Evolutionary conservation across 2,113 vertebrate species (phyloP).

Genomic region (Plotosus lineatus): DNA sequence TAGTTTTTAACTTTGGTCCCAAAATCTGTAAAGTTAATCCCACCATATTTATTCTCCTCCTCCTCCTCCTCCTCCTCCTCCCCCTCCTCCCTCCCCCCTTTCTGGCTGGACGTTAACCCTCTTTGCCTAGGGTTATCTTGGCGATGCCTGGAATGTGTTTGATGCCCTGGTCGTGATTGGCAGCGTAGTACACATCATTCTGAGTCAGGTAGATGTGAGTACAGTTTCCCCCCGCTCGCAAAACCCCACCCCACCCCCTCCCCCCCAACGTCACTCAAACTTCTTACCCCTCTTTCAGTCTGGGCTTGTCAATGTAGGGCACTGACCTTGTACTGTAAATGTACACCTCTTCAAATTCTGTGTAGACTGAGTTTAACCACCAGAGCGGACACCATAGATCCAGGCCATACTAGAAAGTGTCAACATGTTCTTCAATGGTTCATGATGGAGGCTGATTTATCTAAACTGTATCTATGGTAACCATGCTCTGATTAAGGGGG

Average conservation of each 20-base stretch:
- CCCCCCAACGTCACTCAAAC: slow-evolving; percentile 27
- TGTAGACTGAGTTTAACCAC: slow-evolving; percentile 4
- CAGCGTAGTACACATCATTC: slow-evolving; percentile 99
- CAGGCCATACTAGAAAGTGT: neutral
- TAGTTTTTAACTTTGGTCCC: neutral
- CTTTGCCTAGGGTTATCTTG: slow-evolving; percentile 94
- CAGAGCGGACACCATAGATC: slow-evolving; percentile 37
- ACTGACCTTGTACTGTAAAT: slow-evolving; percentile 36
- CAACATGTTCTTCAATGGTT: neutral
- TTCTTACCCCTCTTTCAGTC: slow-evolving; percentile 27
- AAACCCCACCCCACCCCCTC: neutral
- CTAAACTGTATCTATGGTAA: slow-evolving; percentile 38
- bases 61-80: slow-evolving; percentile 65
- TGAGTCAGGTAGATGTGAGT: slow-evolving; percentile 94
- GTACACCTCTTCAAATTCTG: slow-evolving; percentile 22
- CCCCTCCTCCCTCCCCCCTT: slow-evolving; percentile 54
- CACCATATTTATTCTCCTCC: slow-evolving; percentile 47
- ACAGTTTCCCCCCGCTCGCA: slow-evolving; percentile 7
- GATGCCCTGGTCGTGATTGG: slow-evolving; percentile 99
- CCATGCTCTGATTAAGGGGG: slow-evolving; percentile 27
- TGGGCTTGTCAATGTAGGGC: slow-evolving; percentile 27
- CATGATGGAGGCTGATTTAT: neutral
- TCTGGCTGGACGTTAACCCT: slow-evolving; percentile 76
- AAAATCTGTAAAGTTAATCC: slow-evolving; percentile 12
- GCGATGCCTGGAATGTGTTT: slow-evolving; percentile 98